phyloP scores from a whole-genome alignment of 2,888 invertebrate species.

The Kryphioiulus occultus region DNA sequence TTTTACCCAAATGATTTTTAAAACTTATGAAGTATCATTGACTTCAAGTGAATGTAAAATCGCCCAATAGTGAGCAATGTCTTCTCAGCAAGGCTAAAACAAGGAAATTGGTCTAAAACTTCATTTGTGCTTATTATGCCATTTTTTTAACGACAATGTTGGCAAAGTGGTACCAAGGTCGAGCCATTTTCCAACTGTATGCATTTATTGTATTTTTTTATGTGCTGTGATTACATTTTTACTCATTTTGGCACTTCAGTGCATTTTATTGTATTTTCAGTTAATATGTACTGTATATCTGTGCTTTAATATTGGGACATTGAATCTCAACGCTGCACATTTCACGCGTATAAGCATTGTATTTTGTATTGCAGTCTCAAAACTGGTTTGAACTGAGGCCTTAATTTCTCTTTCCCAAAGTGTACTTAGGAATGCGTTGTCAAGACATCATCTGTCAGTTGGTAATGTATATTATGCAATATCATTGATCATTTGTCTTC shows the following conservation, averaged over 20 bases:
- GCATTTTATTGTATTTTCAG: background rate
- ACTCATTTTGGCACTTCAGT: background rate
- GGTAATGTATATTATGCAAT: conserved; percentile 11
- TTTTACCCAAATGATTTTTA: no score
- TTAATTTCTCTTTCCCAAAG: conserved; percentile 25
- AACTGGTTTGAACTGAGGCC: conserved; percentile 36
- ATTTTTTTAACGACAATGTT: background rate
- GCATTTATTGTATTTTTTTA: background rate
- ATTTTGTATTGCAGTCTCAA: background rate
- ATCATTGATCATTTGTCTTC: conserved; percentile 30
- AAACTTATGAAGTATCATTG: background rate
- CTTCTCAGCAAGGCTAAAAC: background rate
- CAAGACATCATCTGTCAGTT: background rate
- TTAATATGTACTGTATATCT: background rate
- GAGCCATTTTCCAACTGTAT: background rate
- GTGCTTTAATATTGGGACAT: background rate
- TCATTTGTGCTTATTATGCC: background rate
- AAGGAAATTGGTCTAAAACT: background rate
- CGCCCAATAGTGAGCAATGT: background rate
- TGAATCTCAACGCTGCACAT: background rate
- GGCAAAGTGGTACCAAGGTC: background rate
- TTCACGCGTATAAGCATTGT: background rate
- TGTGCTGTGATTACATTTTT: background rate
- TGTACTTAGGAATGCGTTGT: background rate
- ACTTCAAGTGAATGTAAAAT: background rate